Conservation (phyloP, 2,888 invertebrate genomes). For the Xestia c-nigrum region DNA sequence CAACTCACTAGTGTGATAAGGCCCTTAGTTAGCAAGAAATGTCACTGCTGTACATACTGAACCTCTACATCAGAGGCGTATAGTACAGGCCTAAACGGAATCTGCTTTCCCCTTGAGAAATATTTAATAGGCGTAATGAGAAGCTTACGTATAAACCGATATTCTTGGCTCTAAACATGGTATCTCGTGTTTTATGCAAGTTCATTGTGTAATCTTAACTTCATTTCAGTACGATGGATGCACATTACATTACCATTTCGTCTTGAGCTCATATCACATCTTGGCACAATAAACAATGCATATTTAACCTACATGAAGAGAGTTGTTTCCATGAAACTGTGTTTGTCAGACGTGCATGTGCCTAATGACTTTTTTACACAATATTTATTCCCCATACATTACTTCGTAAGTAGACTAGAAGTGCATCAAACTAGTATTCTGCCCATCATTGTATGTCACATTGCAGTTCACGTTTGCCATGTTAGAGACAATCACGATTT, state of each 20-base stretch:
- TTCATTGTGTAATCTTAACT: constrained; percentile 11
- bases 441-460: constrained; percentile 1
- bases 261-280: neutral
- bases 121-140: neutral
- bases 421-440: neutral
- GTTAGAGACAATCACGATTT: constrained; percentile 27
- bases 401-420: neutral
- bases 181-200: neutral
- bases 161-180: neutral
- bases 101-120: neutral
- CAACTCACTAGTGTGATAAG: too few species aligned
- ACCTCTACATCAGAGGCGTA: neutral
- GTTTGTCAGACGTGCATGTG: constrained; percentile 10
- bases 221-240: neutral
- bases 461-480: neutral
- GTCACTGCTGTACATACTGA: neutral
- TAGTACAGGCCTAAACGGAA: neutral
- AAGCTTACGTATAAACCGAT: neutral
- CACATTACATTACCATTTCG: constrained; percentile 11
- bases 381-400: constrained; percentile 5
- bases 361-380: constrained; percentile 24
- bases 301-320: constrained; percentile 33
- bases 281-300: constrained; percentile 37
- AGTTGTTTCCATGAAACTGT: constrained; percentile 20
- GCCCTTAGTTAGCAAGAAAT: too few species aligned